Evolutionary conservation across 2,113 vertebrate genomes (phyloP), one percentile per base, ranked within the genome.

Genomic region (Condylura cristata): DNA sequence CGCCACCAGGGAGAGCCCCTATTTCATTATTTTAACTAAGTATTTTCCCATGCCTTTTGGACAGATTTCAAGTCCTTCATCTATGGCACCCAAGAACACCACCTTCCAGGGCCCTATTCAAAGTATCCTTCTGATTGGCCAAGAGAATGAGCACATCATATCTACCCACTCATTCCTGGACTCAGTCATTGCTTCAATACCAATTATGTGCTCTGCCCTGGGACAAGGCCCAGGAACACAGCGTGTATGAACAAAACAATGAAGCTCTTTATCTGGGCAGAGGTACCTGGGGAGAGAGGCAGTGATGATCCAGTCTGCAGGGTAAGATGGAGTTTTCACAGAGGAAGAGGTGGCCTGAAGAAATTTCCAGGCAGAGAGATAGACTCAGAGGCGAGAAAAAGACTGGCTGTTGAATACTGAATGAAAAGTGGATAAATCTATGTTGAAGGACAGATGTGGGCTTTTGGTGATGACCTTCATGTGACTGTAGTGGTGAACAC

Each of bases 61-160:
- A 71, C 24, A 83, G 61, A 44, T n/a, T 91, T 92, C 72, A 68
- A 17, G 65, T 89, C 41, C 14, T 81, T 48, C 75, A n/a, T 90
- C 39, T 70, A 74, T 6, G 17, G 44, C 8, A 48, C 30, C 22
- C 30, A 79, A 80, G 18, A 37, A 81, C n/a, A 61, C 7, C 3
- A 14, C 32, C 5, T 86, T 93, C 9, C 12, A 61, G 66, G 30
- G n/a, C n/a, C 18, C 34, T 56, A 8, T 32, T 79, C 66, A 75
- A 74, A 90, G 41, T 16, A 66, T 20, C 16, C 63, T 13, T 46
- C 26, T 48, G 32, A 80, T 58, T 18, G n/a, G 60, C 60, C 51
- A 63, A 71, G 7, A 51, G 44, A 22, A 32, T 3, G 39, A n/a
- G 26, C 32, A 37, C 53, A 70, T 86, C 81, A 75, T 11, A n/a